A percentile compares a stretch with the other conserved stretches of the same genome.
Evolutionary conservation across 2,888 invertebrate genomes (phyloP).

Genomic region (Macaria notata): DNA sequence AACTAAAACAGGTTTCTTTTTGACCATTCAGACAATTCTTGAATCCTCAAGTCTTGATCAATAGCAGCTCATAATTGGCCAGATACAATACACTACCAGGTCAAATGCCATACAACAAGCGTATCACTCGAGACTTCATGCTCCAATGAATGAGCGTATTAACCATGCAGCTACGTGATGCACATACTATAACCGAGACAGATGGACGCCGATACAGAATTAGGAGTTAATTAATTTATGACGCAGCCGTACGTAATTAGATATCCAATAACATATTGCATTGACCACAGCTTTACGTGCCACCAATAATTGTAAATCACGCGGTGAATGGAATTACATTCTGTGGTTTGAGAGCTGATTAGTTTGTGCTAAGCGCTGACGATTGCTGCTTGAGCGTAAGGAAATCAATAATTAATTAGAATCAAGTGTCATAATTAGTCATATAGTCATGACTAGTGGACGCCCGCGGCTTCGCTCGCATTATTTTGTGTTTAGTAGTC

Average conservation of each 20-base stretch:
- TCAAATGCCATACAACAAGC: not conserved
- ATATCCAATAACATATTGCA: slow-evolving; percentile 56
- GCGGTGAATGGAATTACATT: slow-evolving; percentile 35
- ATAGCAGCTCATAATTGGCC: not conserved
- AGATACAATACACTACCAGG: not conserved
- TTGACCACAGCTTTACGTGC: slow-evolving; percentile 48
- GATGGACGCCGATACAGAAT: slow-evolving; percentile 58
- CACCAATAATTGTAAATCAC: slow-evolving; percentile 45
- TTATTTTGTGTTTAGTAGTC: too few relatives aligned
- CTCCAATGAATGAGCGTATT: slow-evolving; percentile 43
- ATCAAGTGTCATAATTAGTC: too few relatives aligned
- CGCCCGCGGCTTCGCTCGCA: too few relatives aligned
- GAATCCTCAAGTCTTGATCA: too few relatives aligned
- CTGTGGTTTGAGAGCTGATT: slow-evolving; percentile 26
- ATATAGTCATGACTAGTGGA: too few relatives aligned
- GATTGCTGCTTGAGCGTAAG: not conserved
- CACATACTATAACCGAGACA: slow-evolving; percentile 40
- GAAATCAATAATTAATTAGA: not conserved
- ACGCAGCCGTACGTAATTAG: slow-evolving; percentile 56
- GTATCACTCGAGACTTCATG: slow-evolving; percentile 37
- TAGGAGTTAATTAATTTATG: slow-evolving; percentile 75
- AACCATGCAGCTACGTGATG: slow-evolving; percentile 34
- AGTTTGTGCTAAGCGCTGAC: slow-evolving; percentile 10
- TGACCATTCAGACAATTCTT: too few relatives aligned
- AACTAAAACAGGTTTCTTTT: too few relatives aligned